These are phyloP conservation scores for Frankliniella intonsa DNA, from an alignment of 2,888 invertebrate genomes.

Conservation along the genomic window DNA sequence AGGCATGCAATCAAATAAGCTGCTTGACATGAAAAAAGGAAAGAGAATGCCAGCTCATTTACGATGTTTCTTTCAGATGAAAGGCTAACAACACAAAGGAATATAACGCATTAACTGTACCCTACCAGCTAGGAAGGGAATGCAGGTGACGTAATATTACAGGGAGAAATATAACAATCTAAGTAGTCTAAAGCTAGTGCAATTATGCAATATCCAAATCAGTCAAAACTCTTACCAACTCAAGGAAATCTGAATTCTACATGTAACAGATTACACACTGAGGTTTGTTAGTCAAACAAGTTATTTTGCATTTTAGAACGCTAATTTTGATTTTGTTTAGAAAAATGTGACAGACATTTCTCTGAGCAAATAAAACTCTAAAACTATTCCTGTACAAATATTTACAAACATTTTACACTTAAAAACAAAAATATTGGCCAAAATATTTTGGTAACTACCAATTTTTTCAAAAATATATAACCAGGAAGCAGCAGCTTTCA, in stretches of 20 bases:
- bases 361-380: not conserved
- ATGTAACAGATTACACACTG: not conserved
- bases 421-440: not conserved
- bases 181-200: not conserved
- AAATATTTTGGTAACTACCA: not conserved
- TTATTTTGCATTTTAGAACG: not conserved
- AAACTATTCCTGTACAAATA: slow-evolving; percentile 9
- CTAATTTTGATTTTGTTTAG: not conserved
- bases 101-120: not conserved
- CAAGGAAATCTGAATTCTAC: not conserved
- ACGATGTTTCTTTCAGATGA: not conserved
- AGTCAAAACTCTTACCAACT: not conserved
- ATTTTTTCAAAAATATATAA: not conserved
- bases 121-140: not conserved
- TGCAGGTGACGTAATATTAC: not conserved
- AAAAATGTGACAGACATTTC: not conserved
- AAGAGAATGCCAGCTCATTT: no score
- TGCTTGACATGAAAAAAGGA: not conserved
- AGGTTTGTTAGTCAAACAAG: not conserved
- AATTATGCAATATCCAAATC: not conserved
- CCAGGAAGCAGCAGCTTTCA: not conserved
- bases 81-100: not conserved
- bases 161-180: not conserved
- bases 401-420: not conserved
- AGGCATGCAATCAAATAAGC: not conserved